Percentiles rank a stretch among this genome's conserved stretches.
Evolutionary conservation across 2,113 vertebrate genomes (phyloP).

Genomic region (Chiloscyllium plagiosum): DNA sequence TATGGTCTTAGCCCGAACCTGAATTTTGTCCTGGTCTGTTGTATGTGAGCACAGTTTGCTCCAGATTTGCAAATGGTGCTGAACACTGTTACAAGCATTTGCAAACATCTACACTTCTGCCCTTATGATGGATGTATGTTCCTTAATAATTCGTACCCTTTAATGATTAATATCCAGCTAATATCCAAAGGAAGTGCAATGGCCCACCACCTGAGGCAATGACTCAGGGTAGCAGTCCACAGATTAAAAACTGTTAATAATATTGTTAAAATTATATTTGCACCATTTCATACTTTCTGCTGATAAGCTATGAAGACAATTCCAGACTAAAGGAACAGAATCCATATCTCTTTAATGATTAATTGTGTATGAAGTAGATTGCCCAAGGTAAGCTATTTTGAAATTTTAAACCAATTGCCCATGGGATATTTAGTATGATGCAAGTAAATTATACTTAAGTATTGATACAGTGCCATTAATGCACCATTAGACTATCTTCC

Average conservation of each 20-base stretch:
- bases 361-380: neutral
- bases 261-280: neutral
- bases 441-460: neutral
- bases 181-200: neutral
- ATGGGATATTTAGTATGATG: neutral
- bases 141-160: neutral
- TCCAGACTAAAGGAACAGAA: neutral
- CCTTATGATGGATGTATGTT: neutral
- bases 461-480: neutral
- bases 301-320: neutral
- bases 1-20: neutral
- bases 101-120: neutral
- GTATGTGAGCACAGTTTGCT: neutral
- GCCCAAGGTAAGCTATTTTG: neutral
- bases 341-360: neutral
- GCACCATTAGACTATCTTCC: neutral
- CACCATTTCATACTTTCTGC: neutral
- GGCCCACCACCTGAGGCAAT: neutral
- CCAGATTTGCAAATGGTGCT: neutral
- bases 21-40: neutral
- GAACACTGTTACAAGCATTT: neutral
- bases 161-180: no score
- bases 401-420: neutral
- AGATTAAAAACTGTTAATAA: neutral
- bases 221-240: neutral